Conservation (phyloP, 2,113 vertebrate species). For the Ascaphus truei region DNA sequence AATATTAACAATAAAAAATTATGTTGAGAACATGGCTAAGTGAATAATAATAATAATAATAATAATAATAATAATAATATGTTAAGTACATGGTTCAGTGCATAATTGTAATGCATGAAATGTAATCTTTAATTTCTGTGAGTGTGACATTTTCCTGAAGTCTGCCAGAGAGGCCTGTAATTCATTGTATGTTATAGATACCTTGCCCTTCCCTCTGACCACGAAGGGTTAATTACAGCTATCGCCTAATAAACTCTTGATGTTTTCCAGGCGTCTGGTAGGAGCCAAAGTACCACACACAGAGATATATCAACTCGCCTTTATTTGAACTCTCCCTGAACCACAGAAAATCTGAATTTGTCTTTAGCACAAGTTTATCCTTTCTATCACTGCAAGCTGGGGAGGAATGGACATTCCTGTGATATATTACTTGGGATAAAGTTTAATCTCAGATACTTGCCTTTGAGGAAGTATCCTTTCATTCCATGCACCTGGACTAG, state of each 20-base stretch:
- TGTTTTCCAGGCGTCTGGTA: slow-evolving; percentile 15
- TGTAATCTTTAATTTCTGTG: too few species aligned
- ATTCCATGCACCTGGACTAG: slow-evolving; percentile 10
- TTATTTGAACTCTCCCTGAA: slow-evolving; percentile 27
- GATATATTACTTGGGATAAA: slow-evolving; percentile 25
- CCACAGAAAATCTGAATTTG: slow-evolving; percentile 12
- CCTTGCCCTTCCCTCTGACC: neutral
- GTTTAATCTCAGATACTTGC: slow-evolving; percentile 11
- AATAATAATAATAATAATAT: too few species aligned
- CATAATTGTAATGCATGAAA: too few species aligned
- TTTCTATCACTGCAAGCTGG: neutral
- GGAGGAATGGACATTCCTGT: neutral
- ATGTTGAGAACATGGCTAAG: too few species aligned
- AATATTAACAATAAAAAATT: too few species aligned
- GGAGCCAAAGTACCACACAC: neutral
- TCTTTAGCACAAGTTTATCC: neutral
- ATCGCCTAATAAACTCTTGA: neutral
- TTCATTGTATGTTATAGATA: too few species aligned
- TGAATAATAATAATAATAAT: too few species aligned
- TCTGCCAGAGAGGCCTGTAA: too few species aligned
- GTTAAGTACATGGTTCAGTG: too few species aligned
- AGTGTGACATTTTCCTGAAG: too few species aligned
- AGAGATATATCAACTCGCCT: neutral
- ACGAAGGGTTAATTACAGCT: neutral
- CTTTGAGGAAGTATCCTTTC: neutral